Evolutionary conservation across 2,797 vertebrate species (phyloP).

Genomic region (Miichthys miiuy): DNA sequence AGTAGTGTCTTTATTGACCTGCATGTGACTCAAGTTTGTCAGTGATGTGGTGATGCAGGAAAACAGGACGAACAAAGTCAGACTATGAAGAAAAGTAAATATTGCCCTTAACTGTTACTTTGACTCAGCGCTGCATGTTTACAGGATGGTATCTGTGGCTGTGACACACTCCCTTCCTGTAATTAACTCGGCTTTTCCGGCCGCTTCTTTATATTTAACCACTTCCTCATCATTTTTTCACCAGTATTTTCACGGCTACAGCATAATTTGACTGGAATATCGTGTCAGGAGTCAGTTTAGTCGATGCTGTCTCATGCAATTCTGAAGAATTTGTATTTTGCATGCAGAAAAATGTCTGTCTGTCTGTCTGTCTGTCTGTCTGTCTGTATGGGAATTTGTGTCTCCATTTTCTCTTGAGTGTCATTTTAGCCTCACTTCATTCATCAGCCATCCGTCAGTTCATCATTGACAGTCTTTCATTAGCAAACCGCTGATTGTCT

Average conservation of each 20-base stretch:
- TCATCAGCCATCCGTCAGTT: not conserved
- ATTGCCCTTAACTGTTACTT: slow-evolving; percentile 9
- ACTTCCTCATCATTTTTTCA: not conserved
- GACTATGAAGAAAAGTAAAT: slow-evolving; percentile 40
- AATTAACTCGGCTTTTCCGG: not conserved
- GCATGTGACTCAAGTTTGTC: too few species aligned
- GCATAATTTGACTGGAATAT: not conserved
- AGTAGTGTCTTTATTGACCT: too few species aligned
- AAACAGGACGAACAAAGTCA: slow-evolving; percentile 25
- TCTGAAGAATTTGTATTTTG: not conserved
- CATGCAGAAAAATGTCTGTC: not conserved
- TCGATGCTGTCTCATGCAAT: not conserved
- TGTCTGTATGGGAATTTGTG: not conserved
- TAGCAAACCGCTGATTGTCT: not conserved
- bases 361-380: not conserved
- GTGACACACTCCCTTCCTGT: slow-evolving; percentile 6
- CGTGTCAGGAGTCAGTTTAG: not conserved
- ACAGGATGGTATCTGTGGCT: not conserved
- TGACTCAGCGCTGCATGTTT: slow-evolving; percentile 5
- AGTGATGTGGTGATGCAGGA: too few species aligned
- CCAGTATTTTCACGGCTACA: not conserved
- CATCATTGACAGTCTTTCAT: not conserved
- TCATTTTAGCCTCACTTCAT: not conserved
- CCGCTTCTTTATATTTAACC: not conserved
- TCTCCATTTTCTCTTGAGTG: not conserved